These are phyloP conservation scores for Cetonia aurata DNA, from an alignment of 2,888 invertebrate genomes.

Conservation along the genomic window DNA sequence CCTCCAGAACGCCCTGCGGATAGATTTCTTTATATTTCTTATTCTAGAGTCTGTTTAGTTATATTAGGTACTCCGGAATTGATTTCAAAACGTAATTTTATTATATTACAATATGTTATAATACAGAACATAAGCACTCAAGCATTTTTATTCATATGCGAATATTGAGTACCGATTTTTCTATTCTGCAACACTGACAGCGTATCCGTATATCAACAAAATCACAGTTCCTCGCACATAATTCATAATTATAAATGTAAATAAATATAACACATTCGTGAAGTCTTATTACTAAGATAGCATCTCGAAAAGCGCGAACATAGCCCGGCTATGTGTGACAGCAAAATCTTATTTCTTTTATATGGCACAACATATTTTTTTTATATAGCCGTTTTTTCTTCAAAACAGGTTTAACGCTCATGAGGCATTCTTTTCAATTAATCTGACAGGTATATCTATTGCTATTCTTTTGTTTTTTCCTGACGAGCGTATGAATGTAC, in stretches of 20 bases:
- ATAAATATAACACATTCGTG: constrained; percentile 14
- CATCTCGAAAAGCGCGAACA: background rate
- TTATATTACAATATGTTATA: no score
- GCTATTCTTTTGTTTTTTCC: background rate
- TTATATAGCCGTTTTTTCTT: constrained; percentile 1
- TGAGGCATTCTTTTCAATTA: constrained; percentile 12
- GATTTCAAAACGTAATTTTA: no score
- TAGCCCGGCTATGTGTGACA: background rate
- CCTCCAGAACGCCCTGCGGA: no score
- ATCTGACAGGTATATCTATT: constrained; percentile 12
- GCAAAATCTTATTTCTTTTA: background rate
- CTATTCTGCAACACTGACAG: background rate
- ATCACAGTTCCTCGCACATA: background rate
- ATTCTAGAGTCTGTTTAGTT: no score
- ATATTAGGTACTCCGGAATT: no score
- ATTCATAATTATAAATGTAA: constrained; percentile 21
- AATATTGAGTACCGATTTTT: no score
- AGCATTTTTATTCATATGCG: no score
- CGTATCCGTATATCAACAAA: background rate
- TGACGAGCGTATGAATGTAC: background rate
- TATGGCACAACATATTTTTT: constrained; percentile 6
- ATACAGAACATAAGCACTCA: no score
- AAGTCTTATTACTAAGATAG: constrained; percentile 16
- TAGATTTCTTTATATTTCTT: no score
- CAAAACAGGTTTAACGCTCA: constrained; percentile 13